These are phyloP conservation scores for Catajapyx aquilonaris DNA, from an alignment of 1,140 invertebrate species.

Conservation along the genomic window DNA sequence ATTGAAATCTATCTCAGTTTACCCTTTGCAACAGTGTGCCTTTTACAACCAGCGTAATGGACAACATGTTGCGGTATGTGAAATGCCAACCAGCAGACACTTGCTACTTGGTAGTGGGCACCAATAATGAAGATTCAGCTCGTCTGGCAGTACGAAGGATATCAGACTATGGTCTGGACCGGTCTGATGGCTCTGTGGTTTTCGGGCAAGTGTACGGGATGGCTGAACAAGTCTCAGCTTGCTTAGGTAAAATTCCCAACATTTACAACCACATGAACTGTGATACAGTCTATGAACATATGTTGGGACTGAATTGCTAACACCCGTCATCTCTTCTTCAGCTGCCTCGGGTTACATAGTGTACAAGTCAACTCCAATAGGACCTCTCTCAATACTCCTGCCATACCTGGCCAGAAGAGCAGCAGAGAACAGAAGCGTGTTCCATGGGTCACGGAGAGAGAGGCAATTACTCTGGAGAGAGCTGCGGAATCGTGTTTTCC, in stretches of 20 bases:
- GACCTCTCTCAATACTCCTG: conserved; percentile 26
- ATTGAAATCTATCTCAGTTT: too few relatives aligned
- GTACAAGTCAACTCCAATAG: conserved; percentile 34
- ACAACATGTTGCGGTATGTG: not conserved
- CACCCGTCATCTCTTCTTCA: conserved; percentile 12
- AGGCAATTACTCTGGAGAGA: conserved; percentile 23
- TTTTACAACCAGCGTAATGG: not conserved
- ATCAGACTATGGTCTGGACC: not conserved
- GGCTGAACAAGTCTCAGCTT: not conserved
- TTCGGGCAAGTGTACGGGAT: not conserved
- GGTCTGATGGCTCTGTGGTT: not conserved
- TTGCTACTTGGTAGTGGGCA: not conserved
- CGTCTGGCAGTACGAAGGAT: not conserved
- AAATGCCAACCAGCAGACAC: not conserved
- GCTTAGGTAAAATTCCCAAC: too few relatives aligned
- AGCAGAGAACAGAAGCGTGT: conserved; percentile 26
- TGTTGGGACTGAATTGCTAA: too few relatives aligned
- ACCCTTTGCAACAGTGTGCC: too few relatives aligned
- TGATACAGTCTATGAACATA: too few relatives aligned
- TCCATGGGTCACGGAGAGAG: conserved; percentile 28
- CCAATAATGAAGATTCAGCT: not conserved
- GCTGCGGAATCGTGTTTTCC: too few relatives aligned
- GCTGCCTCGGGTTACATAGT: conserved; percentile 27
- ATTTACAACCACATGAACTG: too few relatives aligned
- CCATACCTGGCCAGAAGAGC: conserved; percentile 29